Evolutionary conservation across 2,888 invertebrate species (phyloP).

Genomic region (Sinhomidia bicolor): DNA sequence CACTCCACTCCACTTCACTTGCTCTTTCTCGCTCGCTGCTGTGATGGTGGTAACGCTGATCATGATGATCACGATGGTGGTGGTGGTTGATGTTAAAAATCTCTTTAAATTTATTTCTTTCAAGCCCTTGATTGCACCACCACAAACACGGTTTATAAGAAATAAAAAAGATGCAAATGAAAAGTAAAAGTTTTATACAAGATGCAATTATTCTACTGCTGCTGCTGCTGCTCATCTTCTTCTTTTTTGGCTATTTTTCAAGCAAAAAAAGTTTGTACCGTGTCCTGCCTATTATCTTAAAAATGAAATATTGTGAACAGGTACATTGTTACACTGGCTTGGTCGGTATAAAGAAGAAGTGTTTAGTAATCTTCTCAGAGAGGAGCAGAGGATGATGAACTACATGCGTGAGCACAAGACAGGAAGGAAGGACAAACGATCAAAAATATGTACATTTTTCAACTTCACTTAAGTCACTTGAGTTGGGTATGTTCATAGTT

Average conservation of each 20-base stretch:
- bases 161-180: conserved; percentile 61
- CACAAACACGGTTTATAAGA: background rate
- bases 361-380: background rate
- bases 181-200: conserved; percentile 71
- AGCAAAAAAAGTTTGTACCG: conserved; percentile 1
- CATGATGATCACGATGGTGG: background rate
- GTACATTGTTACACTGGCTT: background rate
- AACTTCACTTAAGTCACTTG: background rate
- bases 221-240: conserved; percentile 40
- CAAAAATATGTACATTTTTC: background rate
- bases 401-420: conserved; percentile 53
- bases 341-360: background rate
- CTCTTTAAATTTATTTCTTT: conserved; percentile 54
- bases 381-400: conserved; percentile 43
- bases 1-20: conserved; percentile 58
- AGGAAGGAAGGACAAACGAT: conserved; percentile 60
- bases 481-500: background rate
- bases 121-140: conserved; percentile 40
- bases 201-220: conserved; percentile 10
- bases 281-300: conserved; percentile 39
- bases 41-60: conserved; percentile 26
- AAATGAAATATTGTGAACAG: conserved; percentile 21
- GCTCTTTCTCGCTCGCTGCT: conserved; percentile 40
- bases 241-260: background rate
- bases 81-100: conserved; percentile 42